Evolutionary conservation across 2,888 invertebrate species (phyloP).

Genomic region (Steinernema scapterisci): DNA sequence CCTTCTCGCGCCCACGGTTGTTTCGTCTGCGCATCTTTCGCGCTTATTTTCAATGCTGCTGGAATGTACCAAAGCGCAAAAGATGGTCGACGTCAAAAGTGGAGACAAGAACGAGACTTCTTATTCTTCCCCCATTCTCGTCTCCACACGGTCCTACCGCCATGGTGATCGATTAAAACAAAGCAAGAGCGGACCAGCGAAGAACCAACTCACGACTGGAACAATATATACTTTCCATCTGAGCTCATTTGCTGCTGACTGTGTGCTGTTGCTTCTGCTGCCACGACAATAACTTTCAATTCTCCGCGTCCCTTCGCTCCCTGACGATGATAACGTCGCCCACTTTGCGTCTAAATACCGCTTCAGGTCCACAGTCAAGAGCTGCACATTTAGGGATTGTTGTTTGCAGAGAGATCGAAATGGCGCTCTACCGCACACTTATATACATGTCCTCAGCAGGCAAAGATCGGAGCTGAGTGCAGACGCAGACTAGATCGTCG

Average conservation of each 20-base stretch:
- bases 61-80: constrained; percentile 25
- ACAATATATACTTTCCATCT: constrained; percentile 21
- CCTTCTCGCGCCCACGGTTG: background rate
- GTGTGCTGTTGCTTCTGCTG: too few species aligned
- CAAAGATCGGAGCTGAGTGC: too few species aligned
- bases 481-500: too few species aligned
- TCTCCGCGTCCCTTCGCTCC: background rate
- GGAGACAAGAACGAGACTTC: constrained; percentile 21
- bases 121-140: constrained; percentile 18
- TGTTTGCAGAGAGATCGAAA: too few species aligned
- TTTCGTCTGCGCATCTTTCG: constrained; percentile 15
- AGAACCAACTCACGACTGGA: constrained; percentile 29
- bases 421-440: too few species aligned
- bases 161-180: constrained; percentile 29
- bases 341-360: too few species aligned
- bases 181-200: constrained; percentile 26
- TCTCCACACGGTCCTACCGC: constrained; percentile 17
- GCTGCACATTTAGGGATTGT: too few species aligned
- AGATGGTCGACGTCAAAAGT: constrained; percentile 13
- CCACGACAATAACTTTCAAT: background rate
- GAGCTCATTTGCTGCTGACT: background rate
- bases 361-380: too few species aligned
- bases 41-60: background rate
- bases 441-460: too few species aligned
- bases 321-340: too few species aligned